Evolutionary conservation across 2,797 vertebrate species (phyloP).

Genomic region (Sebastes flavidus): DNA sequence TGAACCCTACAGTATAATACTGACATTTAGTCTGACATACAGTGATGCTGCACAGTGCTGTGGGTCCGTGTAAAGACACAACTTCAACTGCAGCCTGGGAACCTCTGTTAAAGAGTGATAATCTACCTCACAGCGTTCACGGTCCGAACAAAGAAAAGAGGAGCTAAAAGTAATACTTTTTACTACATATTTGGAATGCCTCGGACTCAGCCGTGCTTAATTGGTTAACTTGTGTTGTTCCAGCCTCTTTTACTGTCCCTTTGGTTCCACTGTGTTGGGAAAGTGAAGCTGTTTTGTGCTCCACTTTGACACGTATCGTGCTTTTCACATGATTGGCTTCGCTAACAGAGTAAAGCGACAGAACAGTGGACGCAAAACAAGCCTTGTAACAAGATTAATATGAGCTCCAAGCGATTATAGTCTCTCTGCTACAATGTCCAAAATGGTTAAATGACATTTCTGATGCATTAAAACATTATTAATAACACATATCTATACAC

Average conservation of each 20-base stretch:
- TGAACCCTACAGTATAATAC: not conserved
- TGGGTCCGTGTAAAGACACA: not conserved
- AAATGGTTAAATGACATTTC: not conserved
- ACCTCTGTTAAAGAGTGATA: not conserved
- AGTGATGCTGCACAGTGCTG: not conserved
- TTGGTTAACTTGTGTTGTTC: slow-evolving; percentile 47
- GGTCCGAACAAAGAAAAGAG: not conserved
- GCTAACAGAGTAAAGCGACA: slow-evolving; percentile 32
- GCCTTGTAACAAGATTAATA: slow-evolving; percentile 51
- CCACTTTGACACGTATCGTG: slow-evolving; percentile 47
- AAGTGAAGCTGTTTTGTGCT: slow-evolving; percentile 38
- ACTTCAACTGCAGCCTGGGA: not conserved
- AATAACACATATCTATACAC: not conserved
- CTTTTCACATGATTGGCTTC: slow-evolving; percentile 49
- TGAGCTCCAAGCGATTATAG: not conserved
- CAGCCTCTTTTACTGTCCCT: slow-evolving; percentile 49
- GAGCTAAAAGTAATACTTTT: slow-evolving; percentile 6
- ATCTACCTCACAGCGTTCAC: not conserved
- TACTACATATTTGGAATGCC: not conserved
- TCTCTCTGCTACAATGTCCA: not conserved
- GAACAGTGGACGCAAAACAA: slow-evolving; percentile 32
- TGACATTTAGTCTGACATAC: not conserved
- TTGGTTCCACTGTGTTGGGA: slow-evolving; percentile 45
- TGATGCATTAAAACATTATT: not conserved
- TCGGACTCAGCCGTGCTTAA: slow-evolving; percentile 30